Evolutionary conservation across 2,113 vertebrate genomes (phyloP), one percentile per base, ranked within the genome.

Genomic region (Rhodinocichla rosea): DNA sequence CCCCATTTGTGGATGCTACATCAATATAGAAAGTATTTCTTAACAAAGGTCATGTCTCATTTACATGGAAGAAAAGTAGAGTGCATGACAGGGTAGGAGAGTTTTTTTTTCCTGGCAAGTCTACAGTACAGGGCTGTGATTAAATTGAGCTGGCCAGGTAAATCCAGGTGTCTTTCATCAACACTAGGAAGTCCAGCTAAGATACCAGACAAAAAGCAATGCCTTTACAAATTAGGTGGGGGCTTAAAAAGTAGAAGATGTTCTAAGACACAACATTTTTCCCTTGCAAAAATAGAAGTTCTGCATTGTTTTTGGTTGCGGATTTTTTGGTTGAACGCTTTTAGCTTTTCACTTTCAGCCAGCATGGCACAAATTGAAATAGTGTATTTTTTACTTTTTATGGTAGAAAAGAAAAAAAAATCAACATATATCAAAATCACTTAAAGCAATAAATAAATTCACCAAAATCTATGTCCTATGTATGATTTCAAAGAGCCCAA

Each of bases 21-120:
- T 95, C 55, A 91, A 76, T 92, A 40, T 35, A 95, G 87, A 94
- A 94, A 91, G 82, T 82, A 95, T 94, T 93, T 90, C 90, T 92
- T 49, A 89, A 81, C 40, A 73, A 97, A 94, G 88, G 88, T 96
- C 92, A 90, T 6, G n/a, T 81, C 92, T 90, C 49, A 40, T 88
- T 86, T 83, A 83, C 64, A 20, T 40, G 64, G 42, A 71, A 90
- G 91, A 81, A 75, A 77, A 93, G 55, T 32, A 45, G 83, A 60
- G 68, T 27, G n/a, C 20, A 5, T 53, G 44, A 42, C 45, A 55
- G 62, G 26, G 55, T 17, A 50, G 28, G 24, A 71, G 80, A 77
- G 24, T 6, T 21, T 44, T 60, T 60, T 27, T 81, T 83, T 69
- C 35, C 63, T 74, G 63, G 44, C 37, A 49, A 70, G 27, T 47